Evolutionary conservation across 2,888 invertebrate genomes (phyloP).

Genomic region (Drosophila melanocephala): DNA sequence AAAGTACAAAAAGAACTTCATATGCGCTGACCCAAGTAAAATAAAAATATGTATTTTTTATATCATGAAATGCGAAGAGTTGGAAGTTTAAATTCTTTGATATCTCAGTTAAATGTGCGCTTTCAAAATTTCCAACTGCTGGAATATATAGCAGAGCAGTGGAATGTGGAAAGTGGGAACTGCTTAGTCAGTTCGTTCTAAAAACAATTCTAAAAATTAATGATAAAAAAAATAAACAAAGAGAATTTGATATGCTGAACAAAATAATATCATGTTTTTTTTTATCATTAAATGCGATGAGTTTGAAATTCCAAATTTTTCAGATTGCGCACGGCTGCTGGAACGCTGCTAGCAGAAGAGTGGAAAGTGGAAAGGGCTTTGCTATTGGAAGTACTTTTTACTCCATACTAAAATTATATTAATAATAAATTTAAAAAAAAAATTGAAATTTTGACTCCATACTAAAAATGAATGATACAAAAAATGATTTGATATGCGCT

Average conservation of each 20-base stretch:
- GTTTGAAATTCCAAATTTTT: not conserved
- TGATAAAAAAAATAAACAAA: not conserved
- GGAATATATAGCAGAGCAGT: not conserved
- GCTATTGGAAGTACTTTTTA: not conserved
- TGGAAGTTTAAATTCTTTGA: not conserved
- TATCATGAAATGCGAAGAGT: not conserved
- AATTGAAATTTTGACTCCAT: not conserved
- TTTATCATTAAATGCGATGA: not conserved
- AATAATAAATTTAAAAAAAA: not conserved
- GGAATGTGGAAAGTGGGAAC: not conserved
- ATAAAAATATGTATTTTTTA: not conserved
- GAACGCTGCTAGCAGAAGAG: not conserved
- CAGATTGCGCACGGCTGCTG: not conserved
- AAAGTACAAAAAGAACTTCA: not conserved
- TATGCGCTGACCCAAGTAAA: not conserved
- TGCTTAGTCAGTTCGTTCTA: not conserved
- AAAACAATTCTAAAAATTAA: not conserved
- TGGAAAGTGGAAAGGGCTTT: not conserved
- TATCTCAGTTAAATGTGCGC: not conserved
- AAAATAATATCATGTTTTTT: not conserved
- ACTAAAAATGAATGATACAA: not conserved
- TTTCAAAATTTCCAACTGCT: not conserved
- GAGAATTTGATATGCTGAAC: not conserved
- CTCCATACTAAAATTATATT: not conserved
- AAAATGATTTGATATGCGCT: not conserved